Conservation (phyloP, 1,140 invertebrate species). For the Tyrophagus putrescentiae region DNA sequence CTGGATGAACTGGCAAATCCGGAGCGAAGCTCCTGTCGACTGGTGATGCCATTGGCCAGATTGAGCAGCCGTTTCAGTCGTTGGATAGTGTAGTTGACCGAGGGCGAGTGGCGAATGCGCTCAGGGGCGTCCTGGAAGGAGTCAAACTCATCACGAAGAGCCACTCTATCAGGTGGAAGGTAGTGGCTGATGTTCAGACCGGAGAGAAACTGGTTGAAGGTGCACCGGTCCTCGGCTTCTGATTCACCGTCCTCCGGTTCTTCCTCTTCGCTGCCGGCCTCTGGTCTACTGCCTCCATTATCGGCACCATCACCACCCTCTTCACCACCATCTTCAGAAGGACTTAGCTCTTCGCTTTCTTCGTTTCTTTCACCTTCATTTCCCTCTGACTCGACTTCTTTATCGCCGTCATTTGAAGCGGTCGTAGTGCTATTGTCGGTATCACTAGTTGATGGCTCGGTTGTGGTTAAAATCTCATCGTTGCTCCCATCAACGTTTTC, state of each 20-base stretch:
- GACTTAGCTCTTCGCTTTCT: background rate
- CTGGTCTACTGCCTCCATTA: no score
- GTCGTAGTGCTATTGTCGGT: background rate
- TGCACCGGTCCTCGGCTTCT: background rate
- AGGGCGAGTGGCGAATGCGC: background rate
- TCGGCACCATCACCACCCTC: background rate
- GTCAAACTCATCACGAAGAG: background rate
- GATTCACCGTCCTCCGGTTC: background rate
- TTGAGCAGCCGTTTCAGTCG: slow-evolving; percentile 2
- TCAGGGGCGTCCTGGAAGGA: background rate
- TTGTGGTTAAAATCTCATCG: background rate
- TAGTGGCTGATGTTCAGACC: background rate
- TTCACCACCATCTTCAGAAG: background rate
- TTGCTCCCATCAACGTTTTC: background rate
- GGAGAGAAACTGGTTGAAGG: background rate
- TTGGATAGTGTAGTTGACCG: background rate
- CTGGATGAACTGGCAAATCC: slow-evolving; percentile 4
- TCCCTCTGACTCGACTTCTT: background rate
- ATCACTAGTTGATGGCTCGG: background rate
- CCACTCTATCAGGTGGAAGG: background rate
- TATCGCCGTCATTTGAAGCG: background rate
- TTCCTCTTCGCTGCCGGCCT: background rate
- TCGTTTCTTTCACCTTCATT: background rate
- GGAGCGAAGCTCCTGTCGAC: background rate
- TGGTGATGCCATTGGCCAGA: background rate